Conservation (phyloP, 1,140 invertebrate species). For the Halictus rubicundus region DNA sequence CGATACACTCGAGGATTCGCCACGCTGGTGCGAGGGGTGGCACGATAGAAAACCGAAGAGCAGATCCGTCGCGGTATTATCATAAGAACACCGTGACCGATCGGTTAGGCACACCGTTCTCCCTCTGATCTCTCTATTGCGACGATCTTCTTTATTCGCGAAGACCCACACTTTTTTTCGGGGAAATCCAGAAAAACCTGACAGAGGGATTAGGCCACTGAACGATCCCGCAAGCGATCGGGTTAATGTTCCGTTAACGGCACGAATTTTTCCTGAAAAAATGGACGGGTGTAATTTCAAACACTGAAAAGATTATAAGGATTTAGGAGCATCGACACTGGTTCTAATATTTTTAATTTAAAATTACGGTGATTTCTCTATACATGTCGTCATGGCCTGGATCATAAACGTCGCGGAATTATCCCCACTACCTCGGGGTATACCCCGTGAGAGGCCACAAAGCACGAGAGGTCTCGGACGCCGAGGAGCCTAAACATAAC, state of each 20-base stretch:
- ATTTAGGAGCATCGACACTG: too few species aligned
- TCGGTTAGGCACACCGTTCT: slow-evolving; percentile 69
- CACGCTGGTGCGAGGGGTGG: slow-evolving; percentile 67
- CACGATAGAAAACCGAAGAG: slow-evolving; percentile 56
- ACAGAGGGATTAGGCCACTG: background rate
- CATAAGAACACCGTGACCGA: slow-evolving; percentile 77
- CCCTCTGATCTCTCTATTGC: slow-evolving; percentile 76
- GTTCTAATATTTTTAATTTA: too few species aligned
- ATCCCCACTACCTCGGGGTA: too few species aligned
- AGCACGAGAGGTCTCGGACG: too few species aligned
- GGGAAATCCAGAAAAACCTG: background rate
- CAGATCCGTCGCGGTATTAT: slow-evolving; percentile 75
- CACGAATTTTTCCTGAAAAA: too few species aligned
- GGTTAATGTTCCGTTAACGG: slow-evolving; percentile 20
- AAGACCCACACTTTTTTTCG: background rate
- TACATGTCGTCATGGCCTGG: too few species aligned
- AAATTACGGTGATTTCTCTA: too few species aligned
- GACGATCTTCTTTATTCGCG: slow-evolving; percentile 16
- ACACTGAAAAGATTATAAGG: too few species aligned
- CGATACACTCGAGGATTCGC: slow-evolving; percentile 78
- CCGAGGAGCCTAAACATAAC: too few species aligned
- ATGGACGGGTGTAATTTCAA: too few species aligned
- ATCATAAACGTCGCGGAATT: too few species aligned
- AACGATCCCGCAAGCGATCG: background rate
- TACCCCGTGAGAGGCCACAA: too few species aligned